Conservation (phyloP, 35 echinoderm and acorn worm genomes). For the Apostichopus japonicus region DNA sequence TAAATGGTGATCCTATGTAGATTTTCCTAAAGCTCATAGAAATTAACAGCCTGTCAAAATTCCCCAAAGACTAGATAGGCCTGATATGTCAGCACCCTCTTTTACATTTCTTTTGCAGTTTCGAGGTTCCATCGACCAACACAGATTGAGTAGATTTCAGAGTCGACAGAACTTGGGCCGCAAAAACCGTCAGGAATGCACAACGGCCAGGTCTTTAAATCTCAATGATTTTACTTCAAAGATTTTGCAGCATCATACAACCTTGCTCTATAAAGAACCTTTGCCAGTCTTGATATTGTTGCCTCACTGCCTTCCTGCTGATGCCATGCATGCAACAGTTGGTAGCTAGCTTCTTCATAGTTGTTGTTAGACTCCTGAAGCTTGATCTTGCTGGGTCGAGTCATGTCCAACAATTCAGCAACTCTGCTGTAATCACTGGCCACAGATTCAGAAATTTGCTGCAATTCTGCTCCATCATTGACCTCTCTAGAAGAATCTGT, state of each 20-base stretch:
- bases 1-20: no score
- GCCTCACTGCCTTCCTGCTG: not conserved
- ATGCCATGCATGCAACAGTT: not conserved
- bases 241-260: constrained; percentile 20
- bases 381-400: not conserved
- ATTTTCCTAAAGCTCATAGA: no score
- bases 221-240: not conserved
- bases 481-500: not conserved
- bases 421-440: not conserved
- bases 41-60: no score
- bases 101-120: no score
- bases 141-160: no score
- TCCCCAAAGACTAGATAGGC: no score
- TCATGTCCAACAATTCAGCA: not conserved
- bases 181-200: not conserved
- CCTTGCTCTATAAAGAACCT: not conserved
- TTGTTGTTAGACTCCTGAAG: not conserved
- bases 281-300: not conserved
- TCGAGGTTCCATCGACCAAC: no score
- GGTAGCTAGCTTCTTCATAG: not conserved
- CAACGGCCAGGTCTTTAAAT: not conserved
- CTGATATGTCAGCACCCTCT: no score
- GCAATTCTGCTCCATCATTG: not conserved
- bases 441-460: not conserved
- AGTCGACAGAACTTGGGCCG: not conserved